Conservation (phyloP, 2,113 vertebrate species). For the Gymnobelideus leadbeateri region DNA sequence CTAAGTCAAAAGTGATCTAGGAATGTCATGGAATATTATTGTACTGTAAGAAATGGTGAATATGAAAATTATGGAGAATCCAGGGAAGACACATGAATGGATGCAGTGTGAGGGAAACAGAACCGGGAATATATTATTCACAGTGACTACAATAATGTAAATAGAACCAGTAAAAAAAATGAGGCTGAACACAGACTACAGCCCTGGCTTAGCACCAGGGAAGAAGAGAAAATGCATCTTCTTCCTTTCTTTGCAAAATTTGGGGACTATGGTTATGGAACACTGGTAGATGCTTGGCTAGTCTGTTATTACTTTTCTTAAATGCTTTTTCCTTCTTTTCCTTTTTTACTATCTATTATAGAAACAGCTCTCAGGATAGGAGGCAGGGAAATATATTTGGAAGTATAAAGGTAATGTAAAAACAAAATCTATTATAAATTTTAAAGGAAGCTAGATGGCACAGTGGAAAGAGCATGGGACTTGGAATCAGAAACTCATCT, state of each 20-base stretch:
- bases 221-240: not conserved
- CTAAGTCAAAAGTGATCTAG: not conserved
- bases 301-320: not conserved
- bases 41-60: not conserved
- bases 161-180: not conserved
- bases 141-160: not conserved
- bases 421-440: not conserved
- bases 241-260: not conserved
- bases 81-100: not conserved
- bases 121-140: not conserved
- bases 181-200: not conserved
- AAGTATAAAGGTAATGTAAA: not conserved
- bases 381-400: not conserved
- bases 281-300: not conserved
- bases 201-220: not conserved
- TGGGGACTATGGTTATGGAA: not conserved
- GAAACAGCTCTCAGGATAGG: not conserved
- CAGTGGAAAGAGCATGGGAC: not conserved
- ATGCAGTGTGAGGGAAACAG: not conserved
- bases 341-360: not conserved
- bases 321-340: not conserved
- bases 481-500: not conserved
- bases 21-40: not conserved
- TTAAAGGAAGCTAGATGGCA: not conserved
- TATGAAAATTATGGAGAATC: not conserved